Percentiles rank a stretch among this genome's conserved stretches.
Evolutionary conservation across 2,888 invertebrate genomes (phyloP).

Genomic region (Teinopalpus imperialis): DNA sequence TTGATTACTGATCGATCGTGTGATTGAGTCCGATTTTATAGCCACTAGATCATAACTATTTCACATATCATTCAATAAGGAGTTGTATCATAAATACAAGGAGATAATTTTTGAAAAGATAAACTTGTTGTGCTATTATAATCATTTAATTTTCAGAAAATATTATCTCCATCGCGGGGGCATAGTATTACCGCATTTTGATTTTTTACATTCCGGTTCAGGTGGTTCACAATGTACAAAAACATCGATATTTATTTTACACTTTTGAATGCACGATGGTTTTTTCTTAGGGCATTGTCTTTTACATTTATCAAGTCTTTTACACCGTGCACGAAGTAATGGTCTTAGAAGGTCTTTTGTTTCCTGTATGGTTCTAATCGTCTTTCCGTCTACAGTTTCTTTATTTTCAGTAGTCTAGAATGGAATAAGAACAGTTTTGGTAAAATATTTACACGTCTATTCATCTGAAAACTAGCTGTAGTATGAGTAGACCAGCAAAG

Average conservation of each 20-base stretch:
- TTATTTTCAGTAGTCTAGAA: constrained; percentile 34
- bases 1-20: no score
- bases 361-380: constrained; percentile 28
- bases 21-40: no score
- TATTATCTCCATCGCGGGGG: constrained; percentile 37
- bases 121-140: no score
- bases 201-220: constrained; percentile 31
- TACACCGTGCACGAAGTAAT: constrained; percentile 41
- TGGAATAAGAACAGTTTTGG: constrained; percentile 2
- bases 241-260: constrained; percentile 38
- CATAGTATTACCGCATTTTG: constrained; percentile 42
- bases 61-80: no score
- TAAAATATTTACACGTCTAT: no score
- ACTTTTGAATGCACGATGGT: constrained; percentile 34
- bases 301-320: constrained; percentile 35
- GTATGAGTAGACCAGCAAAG: no score
- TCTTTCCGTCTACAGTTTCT: constrained; percentile 29
- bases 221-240: constrained; percentile 35
- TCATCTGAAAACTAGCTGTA: no score
- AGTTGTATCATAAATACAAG: no score
- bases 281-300: constrained; percentile 35
- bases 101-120: no score
- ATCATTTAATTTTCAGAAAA: constrained; percentile 14
- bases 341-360: constrained; percentile 33
- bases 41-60: no score